Evolutionary conservation across 1,140 invertebrate genomes (phyloP).

Genomic region (Epicauta chinensis): DNA sequence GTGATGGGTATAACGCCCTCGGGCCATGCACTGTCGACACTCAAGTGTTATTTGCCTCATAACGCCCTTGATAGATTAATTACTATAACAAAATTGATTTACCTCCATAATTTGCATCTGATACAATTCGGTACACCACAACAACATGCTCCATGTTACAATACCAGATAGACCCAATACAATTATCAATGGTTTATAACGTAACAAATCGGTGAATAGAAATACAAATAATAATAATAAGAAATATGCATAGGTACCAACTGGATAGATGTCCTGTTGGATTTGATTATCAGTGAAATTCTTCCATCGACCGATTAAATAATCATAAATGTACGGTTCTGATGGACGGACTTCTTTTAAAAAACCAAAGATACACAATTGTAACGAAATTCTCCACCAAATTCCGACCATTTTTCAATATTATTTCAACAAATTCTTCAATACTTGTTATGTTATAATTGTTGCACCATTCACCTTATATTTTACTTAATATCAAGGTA

Average conservation of each 20-base stretch:
- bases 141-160: conserved; percentile 62
- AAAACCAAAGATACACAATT: conserved; percentile 71
- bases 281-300: conserved; percentile 64
- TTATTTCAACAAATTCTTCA: no score
- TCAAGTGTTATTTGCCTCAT: no score
- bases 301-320: conserved; percentile 56
- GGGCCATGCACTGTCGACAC: no score
- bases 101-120: conserved; percentile 53
- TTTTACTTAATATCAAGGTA: no score
- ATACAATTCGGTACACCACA: conserved; percentile 60
- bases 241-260: conserved; percentile 70
- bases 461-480: no score
- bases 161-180: conserved; percentile 66
- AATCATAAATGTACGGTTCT: conserved; percentile 72
- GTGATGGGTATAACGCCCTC: no score
- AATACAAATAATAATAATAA: conserved; percentile 64
- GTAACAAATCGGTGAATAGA: conserved; percentile 68
- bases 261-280: conserved; percentile 66
- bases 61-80: no score
- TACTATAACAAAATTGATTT: conserved; percentile 8
- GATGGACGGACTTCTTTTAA: conserved; percentile 74
- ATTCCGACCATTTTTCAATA: conserved; percentile 38
- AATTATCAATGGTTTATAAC: conserved; percentile 83
- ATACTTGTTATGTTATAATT: no score
- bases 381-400: conserved; percentile 58